Percentiles rank a stretch among this genome's conserved stretches.
Evolutionary conservation across 2,888 invertebrate genomes (phyloP).

Genomic region (Pollenia angustigena): DNA sequence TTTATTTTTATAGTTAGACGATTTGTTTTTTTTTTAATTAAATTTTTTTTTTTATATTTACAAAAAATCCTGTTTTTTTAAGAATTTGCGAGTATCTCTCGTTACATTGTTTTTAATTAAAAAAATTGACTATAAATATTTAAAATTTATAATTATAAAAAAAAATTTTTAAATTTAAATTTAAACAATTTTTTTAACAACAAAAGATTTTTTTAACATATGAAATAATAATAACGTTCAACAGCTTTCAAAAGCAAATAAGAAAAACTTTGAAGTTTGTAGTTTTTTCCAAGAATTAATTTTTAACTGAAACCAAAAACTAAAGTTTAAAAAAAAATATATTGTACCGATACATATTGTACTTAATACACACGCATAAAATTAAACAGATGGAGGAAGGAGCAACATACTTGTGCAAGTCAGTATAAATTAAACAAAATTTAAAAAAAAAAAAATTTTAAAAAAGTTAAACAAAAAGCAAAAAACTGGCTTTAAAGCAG

Average conservation of each 20-base stretch:
- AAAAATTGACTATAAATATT: slow-evolving; percentile 68
- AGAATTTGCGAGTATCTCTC: slow-evolving; percentile 66
- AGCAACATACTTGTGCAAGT: slow-evolving; percentile 54
- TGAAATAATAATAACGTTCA: slow-evolving; percentile 8
- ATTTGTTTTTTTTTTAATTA: background rate
- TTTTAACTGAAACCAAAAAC: slow-evolving; percentile 36
- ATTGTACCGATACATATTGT: background rate
- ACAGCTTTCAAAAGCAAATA: slow-evolving; percentile 18
- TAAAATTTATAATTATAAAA: slow-evolving; percentile 33
- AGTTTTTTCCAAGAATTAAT: slow-evolving; percentile 17
- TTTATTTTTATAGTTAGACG: slow-evolving; percentile 1
- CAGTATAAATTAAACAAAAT: slow-evolving; percentile 55
- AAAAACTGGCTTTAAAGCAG: slow-evolving; percentile 70
- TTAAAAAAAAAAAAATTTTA: slow-evolving; percentile 13
- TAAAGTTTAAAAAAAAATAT: slow-evolving; percentile 32
- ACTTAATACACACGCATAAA: slow-evolving; percentile 62
- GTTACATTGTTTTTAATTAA: slow-evolving; percentile 46
- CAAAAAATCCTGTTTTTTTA: slow-evolving; percentile 32
- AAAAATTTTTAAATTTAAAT: slow-evolving; percentile 22
- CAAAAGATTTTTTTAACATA: slow-evolving; percentile 5
- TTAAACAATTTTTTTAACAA: slow-evolving; percentile 35
- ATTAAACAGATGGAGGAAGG: slow-evolving; percentile 69
- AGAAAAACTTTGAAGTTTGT: slow-evolving; percentile 3
- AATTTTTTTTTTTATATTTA: slow-evolving; percentile 36
- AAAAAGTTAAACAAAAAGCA: slow-evolving; percentile 50